Conservation (phyloP, 2,113 vertebrate species). For the Tachycineta bicolor region DNA sequence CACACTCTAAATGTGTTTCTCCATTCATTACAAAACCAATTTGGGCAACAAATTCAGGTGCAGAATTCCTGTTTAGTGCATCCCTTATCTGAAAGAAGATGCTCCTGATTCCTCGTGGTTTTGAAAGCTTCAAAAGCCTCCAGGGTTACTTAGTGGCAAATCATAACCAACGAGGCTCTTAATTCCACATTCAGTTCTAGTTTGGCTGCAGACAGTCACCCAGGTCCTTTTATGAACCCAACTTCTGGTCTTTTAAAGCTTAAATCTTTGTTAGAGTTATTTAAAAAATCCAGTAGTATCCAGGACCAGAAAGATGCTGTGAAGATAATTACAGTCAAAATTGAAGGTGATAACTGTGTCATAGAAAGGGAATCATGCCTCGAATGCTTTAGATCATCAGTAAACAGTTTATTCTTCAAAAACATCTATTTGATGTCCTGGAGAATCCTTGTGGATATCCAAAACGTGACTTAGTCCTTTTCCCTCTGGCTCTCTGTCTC, state of each 20-base stretch:
- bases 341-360: background rate
- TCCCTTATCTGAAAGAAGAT: background rate
- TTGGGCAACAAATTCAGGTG: background rate
- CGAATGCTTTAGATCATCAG: background rate
- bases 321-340: background rate
- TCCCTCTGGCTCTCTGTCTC: background rate
- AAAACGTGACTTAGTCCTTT: background rate
- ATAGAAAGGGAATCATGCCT: background rate
- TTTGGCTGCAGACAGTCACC: background rate
- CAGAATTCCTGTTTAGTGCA: background rate
- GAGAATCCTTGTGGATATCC: background rate
- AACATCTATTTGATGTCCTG: background rate
- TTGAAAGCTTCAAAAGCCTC: background rate
- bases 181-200: background rate
- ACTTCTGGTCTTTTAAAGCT: background rate
- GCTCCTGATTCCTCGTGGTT: rapidly evolving
- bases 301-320: background rate
- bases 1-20: background rate
- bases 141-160: background rate
- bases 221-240: background rate
- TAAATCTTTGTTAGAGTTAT: background rate
- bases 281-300: background rate
- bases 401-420: background rate
- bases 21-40: background rate
- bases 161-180: background rate